Conservation (phyloP, 2,888 invertebrate genomes). For the Phengaris arion region DNA sequence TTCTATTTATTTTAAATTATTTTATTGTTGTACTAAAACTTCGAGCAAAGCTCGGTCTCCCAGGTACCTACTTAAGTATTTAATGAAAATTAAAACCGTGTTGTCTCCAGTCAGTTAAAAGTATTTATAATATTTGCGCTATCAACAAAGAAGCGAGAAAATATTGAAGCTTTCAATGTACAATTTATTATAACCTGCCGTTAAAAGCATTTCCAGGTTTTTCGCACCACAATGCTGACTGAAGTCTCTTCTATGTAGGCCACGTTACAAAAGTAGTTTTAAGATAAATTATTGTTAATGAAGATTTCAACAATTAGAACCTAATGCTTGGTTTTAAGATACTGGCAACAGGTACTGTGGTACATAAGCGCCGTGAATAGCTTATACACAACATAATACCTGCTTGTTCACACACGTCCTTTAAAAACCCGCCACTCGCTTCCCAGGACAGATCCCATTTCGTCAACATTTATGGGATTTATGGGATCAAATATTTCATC, state of each 20-base stretch:
- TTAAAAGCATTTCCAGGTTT: conserved; percentile 17
- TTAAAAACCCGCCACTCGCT: too few species aligned
- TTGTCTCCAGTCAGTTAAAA: background rate
- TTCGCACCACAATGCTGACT: background rate
- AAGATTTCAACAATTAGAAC: background rate
- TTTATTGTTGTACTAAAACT: too few species aligned
- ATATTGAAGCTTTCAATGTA: conserved; percentile 1
- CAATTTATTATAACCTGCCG: background rate
- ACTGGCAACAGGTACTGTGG: background rate
- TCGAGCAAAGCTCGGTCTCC: too few species aligned
- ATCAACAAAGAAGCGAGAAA: background rate
- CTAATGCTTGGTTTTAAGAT: background rate
- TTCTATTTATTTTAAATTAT: too few species aligned
- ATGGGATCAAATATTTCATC: too few species aligned
- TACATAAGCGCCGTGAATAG: too few species aligned
- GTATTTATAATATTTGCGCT: conserved; percentile 3
- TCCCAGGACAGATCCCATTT: too few species aligned
- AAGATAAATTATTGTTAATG: background rate
- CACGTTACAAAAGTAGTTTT: background rate
- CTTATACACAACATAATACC: too few species aligned
- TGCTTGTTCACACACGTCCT: too few species aligned
- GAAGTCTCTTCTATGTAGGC: background rate
- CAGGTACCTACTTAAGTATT: background rate
- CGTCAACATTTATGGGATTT: too few species aligned
- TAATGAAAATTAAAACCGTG: background rate